phyloP scores from a whole-genome alignment of 2,888 invertebrate species.

The Andrena fulva region DNA sequence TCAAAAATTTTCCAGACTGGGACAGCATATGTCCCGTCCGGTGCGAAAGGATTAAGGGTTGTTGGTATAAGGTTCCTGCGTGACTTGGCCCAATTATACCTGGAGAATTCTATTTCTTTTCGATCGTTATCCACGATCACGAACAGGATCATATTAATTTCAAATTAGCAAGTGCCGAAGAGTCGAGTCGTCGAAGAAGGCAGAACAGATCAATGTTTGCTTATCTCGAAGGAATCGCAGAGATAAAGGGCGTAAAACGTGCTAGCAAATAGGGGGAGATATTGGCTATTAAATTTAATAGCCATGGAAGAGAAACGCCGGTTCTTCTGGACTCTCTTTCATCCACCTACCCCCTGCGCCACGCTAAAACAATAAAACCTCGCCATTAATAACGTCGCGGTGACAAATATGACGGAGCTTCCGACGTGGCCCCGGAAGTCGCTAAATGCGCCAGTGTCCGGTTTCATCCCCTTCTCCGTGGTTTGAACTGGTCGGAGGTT shows the following conservation, averaged over 20 bases:
- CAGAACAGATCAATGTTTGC: constrained; percentile 39
- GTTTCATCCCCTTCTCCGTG: constrained; percentile 32
- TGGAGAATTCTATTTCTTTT: neutral
- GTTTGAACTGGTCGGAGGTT: constrained; percentile 4
- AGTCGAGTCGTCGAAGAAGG: constrained; percentile 11
- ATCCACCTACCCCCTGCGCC: constrained; percentile 25
- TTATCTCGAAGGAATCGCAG: constrained; percentile 54
- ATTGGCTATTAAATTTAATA: constrained; percentile 81
- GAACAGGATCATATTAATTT: neutral
- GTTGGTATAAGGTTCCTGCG: too few species aligned
- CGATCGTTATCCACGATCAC: neutral
- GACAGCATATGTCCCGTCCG: too few species aligned
- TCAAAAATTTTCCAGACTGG: too few species aligned
- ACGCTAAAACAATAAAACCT: constrained; percentile 69
- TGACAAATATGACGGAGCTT: constrained; percentile 82
- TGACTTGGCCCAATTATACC: too few species aligned
- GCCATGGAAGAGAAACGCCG: constrained; percentile 64
- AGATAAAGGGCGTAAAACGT: constrained; percentile 47
- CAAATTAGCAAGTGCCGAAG: neutral
- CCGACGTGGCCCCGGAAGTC: constrained; percentile 77
- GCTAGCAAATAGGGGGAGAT: constrained; percentile 43
- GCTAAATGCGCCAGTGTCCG: constrained; percentile 73
- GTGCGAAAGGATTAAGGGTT: too few species aligned
- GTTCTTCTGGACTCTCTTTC: constrained; percentile 59
- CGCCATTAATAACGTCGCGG: constrained; percentile 63